These are phyloP conservation scores for Setophaga petechia DNA, from an alignment of 2,113 vertebrate genomes.

Conservation along the genomic window DNA sequence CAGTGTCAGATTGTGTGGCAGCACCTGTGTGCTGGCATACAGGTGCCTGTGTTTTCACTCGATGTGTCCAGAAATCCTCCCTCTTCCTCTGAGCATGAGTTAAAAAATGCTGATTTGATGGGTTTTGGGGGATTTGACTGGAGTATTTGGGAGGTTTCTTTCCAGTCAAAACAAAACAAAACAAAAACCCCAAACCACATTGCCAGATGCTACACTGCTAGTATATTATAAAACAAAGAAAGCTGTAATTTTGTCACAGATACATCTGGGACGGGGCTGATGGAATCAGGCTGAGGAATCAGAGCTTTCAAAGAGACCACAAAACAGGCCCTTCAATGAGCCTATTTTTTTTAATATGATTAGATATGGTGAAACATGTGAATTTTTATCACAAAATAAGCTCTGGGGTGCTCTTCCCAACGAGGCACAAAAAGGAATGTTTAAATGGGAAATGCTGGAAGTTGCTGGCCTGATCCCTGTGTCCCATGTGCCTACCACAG, in stretches of 20 bases:
- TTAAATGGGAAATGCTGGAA: background rate
- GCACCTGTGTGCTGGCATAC: background rate
- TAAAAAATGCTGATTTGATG: slow-evolving; percentile 24
- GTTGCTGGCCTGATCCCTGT: background rate
- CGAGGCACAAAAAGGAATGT: slow-evolving; percentile 33
- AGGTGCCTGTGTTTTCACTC: background rate
- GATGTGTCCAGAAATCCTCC: slow-evolving; percentile 14
- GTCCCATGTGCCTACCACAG: background rate
- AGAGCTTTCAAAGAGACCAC: background rate
- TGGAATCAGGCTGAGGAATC: background rate
- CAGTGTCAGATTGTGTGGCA: background rate
- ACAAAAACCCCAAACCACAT: slow-evolving; percentile 9
- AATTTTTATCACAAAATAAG: background rate
- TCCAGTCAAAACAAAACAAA: slow-evolving; percentile 55
- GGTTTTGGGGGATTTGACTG: background rate
- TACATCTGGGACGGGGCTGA: background rate
- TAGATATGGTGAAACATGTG: background rate
- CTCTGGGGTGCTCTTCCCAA: background rate
- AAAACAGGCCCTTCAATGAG: background rate
- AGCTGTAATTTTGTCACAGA: slow-evolving; percentile 44
- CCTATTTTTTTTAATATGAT: background rate
- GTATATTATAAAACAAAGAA: slow-evolving; percentile 8
- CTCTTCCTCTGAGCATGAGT: background rate
- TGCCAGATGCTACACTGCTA: slow-evolving; percentile 26
- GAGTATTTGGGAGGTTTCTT: slow-evolving; percentile 23